Conservation (phyloP, 2,888 invertebrate species). For the Meiosimyza platycephala region DNA sequence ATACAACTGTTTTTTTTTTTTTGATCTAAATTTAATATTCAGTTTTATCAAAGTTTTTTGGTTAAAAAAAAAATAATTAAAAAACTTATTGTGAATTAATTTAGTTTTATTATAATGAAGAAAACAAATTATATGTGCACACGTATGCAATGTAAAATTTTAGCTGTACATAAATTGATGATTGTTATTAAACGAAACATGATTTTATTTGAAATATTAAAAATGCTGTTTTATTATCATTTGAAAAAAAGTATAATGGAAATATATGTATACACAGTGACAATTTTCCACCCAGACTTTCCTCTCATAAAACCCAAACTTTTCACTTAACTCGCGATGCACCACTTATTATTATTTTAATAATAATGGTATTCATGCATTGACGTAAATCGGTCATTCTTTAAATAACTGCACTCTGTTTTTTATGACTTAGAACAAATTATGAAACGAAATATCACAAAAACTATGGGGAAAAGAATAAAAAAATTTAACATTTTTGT, state of each 20-base stretch:
- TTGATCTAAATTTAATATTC: not conserved
- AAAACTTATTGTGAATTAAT: not conserved
- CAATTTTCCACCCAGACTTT: too few species aligned
- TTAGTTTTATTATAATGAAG: not conserved
- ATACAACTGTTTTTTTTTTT: conserved; percentile 4
- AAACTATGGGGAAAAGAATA: too few species aligned
- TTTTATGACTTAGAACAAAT: too few species aligned
- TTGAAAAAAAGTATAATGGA: too few species aligned
- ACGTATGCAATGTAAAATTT: conserved; percentile 14
- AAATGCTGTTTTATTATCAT: too few species aligned
- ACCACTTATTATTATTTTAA: too few species aligned
- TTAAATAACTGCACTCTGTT: too few species aligned
- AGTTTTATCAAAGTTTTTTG: conserved; percentile 8
- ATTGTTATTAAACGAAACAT: conserved; percentile 38
- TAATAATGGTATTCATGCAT: too few species aligned
- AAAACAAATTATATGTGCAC: conserved; percentile 4
- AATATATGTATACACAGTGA: too few species aligned
- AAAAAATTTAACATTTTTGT: too few species aligned
- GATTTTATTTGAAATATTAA: conserved; percentile 32
- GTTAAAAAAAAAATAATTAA: not conserved
- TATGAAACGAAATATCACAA: too few species aligned
- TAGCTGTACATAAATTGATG: conserved; percentile 35
- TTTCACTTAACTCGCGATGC: not conserved
- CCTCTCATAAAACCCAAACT: not conserved
- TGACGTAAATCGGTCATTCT: too few species aligned